Base-by-base conservation (phyloP, 2,888 invertebrate genomes). In the Nebria salina region DNA sequence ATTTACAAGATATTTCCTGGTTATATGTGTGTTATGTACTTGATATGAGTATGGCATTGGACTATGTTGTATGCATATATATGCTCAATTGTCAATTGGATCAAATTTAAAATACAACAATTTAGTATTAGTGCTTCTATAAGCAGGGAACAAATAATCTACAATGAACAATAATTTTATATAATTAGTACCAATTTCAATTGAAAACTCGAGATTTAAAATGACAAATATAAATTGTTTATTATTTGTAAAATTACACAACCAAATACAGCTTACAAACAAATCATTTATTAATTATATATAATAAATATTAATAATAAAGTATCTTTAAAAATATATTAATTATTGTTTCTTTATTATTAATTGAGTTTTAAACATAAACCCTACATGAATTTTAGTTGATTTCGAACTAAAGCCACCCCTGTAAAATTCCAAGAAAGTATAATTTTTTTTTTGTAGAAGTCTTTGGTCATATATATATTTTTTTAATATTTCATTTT, bases 171-270 rank as follows among this genome's bases (percentile, higher is more conserved):
- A 79, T 74, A 74, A 79, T 79, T 77, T 79, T 79, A 79, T 79
- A 79, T 65, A 79, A 79, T 79, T 79, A 79, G 73, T 79, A 73
- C 43, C 79, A 79, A 79, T 79, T 79, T 79, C 42, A 79, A 79
- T 79, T 79, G 74, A 64, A 77, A 77, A 77, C 70, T 54, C 73
- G 66, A 79, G 79, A 79, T 79, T 79, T 79, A 74, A 79, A 74
- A 54, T 65, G 42, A 73, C 74, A 68, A 26, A 54, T 72, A 77
- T 34, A 65, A 65, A 70, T 70, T 34, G 70, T 70, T 70, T 70
- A 34, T 26, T 70, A 70, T 70, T 25, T 34, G 34, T 34, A 34
- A 34, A 34, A 34, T 5, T 34, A 5, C 5, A 34, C 34, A 34
- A 34, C 34, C 4, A 34, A 34, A 34, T 5, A 34, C 34, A 34